Conservation (phyloP, 2,113 vertebrate genomes). For the Ptilonorhynchus violaceus region DNA sequence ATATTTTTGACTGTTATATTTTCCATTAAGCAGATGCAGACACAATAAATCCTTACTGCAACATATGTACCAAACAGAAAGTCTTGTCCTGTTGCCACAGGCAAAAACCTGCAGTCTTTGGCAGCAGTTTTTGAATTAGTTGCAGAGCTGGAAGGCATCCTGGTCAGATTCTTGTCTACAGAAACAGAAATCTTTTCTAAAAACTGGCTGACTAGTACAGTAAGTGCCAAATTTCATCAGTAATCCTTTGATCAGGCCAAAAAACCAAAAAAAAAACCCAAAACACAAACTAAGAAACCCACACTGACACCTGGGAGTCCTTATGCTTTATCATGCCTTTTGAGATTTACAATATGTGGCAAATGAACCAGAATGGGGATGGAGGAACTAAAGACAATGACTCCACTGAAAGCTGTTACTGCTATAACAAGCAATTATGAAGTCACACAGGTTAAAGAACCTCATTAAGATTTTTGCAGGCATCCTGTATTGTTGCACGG, state of each 20-base stretch:
- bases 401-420: background rate
- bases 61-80: background rate
- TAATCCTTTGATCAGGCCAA: background rate
- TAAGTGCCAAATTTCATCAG: background rate
- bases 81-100: background rate
- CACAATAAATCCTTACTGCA: background rate
- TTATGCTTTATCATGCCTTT: background rate
- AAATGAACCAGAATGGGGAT: background rate
- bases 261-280: background rate
- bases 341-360: background rate
- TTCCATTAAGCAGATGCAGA: background rate
- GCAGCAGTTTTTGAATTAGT: background rate
- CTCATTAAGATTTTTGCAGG: background rate
- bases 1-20: background rate
- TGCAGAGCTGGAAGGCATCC: background rate
- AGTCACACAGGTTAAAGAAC: background rate
- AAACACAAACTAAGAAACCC: background rate
- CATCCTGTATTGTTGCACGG: background rate
- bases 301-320: background rate
- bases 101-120: background rate
- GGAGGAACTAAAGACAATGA: background rate
- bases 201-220: background rate
- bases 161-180: background rate
- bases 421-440: background rate
- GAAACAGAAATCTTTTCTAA: background rate